Percentiles rank a stretch among this genome's conserved stretches.
phyloP scores from a whole-genome alignment of 2,888 invertebrate species.

The Agrochola lychnidis region DNA sequence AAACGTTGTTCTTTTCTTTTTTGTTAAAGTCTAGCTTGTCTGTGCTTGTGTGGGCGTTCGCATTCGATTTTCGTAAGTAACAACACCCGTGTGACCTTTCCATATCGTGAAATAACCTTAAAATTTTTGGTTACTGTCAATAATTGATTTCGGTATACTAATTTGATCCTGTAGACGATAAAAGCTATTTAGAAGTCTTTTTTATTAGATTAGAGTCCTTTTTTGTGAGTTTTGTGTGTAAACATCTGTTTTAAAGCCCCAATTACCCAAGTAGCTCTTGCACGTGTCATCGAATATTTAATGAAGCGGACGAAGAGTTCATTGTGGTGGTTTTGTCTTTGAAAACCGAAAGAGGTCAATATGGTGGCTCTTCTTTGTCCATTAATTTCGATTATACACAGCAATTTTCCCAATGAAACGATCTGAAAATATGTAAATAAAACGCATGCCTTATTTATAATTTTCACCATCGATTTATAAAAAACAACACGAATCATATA shows the following conservation, averaged over 20 bases:
- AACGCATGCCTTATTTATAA: not conserved
- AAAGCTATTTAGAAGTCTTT: slow-evolving; percentile 46
- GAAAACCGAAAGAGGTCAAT: slow-evolving; percentile 32
- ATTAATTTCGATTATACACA: not conserved
- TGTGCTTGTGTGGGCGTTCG: slow-evolving; percentile 51
- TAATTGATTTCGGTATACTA: slow-evolving; percentile 66
- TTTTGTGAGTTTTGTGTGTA: slow-evolving; percentile 29
- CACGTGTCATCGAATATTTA: slow-evolving; percentile 50
- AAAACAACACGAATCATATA: not conserved
- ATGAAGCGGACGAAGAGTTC: slow-evolving; percentile 30
- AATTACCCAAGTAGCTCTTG: slow-evolving; percentile 1
- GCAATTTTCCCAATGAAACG: not conserved
- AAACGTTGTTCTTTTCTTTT: slow-evolving; percentile 51
- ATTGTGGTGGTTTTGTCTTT: slow-evolving; percentile 32
- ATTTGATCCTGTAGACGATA: slow-evolving; percentile 51
- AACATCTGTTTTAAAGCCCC: slow-evolving; percentile 22
- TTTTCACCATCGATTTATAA: not conserved
- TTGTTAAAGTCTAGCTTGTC: slow-evolving; percentile 34
- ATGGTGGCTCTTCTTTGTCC: not conserved
- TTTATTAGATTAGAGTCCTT: slow-evolving; percentile 40
- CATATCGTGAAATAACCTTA: slow-evolving; percentile 60
- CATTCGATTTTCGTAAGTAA: slow-evolving; percentile 61
- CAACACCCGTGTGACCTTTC: slow-evolving; percentile 44
- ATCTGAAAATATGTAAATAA: slow-evolving; percentile 9
- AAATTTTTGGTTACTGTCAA: slow-evolving; percentile 59